Conservation (phyloP, 2,797 vertebrate genomes). For the Hylomyscus alleni region DNA sequence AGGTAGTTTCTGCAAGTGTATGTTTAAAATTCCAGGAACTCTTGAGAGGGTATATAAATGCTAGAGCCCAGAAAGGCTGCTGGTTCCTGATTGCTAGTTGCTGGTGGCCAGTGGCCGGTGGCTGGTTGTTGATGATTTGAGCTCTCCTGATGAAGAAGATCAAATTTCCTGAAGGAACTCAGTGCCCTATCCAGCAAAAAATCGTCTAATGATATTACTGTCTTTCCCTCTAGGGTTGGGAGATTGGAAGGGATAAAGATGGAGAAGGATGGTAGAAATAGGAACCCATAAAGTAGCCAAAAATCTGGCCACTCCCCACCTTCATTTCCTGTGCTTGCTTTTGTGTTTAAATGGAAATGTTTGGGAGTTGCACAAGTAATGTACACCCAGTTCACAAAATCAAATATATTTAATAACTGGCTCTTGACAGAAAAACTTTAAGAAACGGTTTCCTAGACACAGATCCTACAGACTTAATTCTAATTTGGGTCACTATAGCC, state of each 20-base stretch:
- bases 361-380: background rate
- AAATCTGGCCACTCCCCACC: background rate
- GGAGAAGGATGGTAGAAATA: background rate
- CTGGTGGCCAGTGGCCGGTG: too few relatives aligned
- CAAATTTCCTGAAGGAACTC: background rate
- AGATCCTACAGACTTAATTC: constrained; percentile 47
- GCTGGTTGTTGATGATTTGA: background rate
- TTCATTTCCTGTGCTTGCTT: constrained; percentile 30
- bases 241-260: background rate
- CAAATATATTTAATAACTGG: constrained; percentile 32
- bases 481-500: constrained; percentile 11
- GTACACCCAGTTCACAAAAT: background rate
- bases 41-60: background rate
- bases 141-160: background rate
- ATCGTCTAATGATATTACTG: background rate
- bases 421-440: constrained; percentile 49
- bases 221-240: background rate
- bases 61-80: background rate
- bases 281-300: background rate
- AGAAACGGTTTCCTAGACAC: constrained; percentile 42
- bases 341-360: background rate
- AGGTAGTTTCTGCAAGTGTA: background rate
- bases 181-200: background rate
- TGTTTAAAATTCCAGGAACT: background rate
- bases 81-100: background rate